Conservation (phyloP, 2,797 vertebrate genomes). For the Borostomias antarcticus region DNA sequence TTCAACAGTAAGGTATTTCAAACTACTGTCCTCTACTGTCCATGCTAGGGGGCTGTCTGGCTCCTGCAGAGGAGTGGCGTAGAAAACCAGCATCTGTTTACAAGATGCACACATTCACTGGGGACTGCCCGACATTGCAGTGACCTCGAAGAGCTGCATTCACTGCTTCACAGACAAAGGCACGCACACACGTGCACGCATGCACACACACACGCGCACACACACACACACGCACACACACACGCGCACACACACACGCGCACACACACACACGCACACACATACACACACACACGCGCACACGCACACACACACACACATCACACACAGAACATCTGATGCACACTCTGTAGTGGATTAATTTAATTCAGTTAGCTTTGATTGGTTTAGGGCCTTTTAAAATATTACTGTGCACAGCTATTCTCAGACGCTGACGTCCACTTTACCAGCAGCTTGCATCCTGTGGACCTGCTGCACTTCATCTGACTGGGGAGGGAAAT, state of each 20-base stretch:
- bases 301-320: slow-evolving; percentile 1
- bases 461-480: slow-evolving; percentile 8
- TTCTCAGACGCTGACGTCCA: neutral
- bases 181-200: slow-evolving; percentile 1
- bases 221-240: slow-evolving; percentile 8
- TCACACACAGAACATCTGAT: neutral
- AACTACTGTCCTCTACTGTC: no score
- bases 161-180: slow-evolving; percentile 32
- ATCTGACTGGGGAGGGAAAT: slow-evolving; percentile 31
- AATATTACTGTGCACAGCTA: slow-evolving; percentile 24
- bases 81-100: slow-evolving; percentile 40
- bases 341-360: slow-evolving; percentile 37
- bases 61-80: neutral
- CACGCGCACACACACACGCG: slow-evolving; percentile 6
- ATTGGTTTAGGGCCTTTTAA: slow-evolving; percentile 39
- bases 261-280: slow-evolving; percentile 18
- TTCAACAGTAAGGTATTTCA: no score
- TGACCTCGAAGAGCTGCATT: slow-evolving; percentile 59
- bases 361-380: slow-evolving; percentile 48
- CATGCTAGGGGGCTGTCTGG: neutral
- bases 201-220: slow-evolving; percentile 1
- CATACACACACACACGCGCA: slow-evolving; percentile 4
- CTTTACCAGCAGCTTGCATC: neutral
- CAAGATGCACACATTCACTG: slow-evolving; percentile 42
- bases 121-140: slow-evolving; percentile 60